Evolutionary conservation across 2,888 invertebrate species (phyloP), one percentile per base, ranked within the genome.

Genomic region (Pterostichus madidus): DNA sequence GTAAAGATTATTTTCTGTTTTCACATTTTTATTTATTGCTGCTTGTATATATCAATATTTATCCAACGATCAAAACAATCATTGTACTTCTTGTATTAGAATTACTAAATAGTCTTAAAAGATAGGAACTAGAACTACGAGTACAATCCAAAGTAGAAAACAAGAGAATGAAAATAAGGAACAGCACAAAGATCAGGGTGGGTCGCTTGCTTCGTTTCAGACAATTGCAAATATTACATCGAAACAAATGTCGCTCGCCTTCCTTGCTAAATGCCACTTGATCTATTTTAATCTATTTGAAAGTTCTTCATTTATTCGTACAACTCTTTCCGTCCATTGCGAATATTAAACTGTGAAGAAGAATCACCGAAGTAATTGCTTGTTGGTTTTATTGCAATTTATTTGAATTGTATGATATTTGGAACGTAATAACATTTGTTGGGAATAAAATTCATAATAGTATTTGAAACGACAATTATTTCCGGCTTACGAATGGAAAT

Each of bases 241-340:
- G 71, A 52, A 53, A 39, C 80, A 80, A 80, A 68, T 52, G 56
- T 35, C 53, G 80, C 32, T 46, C 44, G 59, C 53, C 49, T 6
- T n/a, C 61, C 61, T 52, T 53, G 24, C 56, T 56, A 68, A 80
- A 80, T 80, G 71, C 80, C 71, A 71, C 71, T 80, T 80, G 80
- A 80, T 80, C 80, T 80, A 80, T 80, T 80, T 80, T 80, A 80
- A 80, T 71, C 80, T 71, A 80, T 80, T 80, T 71, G 80, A 80
- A 80, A 80, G 80, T 80, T 71, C 52, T 53, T 35, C 80, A 71
- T 71, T 80, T 80, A 68, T 53, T 80, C 52, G 31, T 32, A 32
- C 64, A 35, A 39, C 52, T 31, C 35, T 32, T 53, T 52, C 15
- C 31, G 6, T 24, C 13, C 71, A 35, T 71, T 68, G 7, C 52